These are phyloP conservation scores for Drosophila tani DNA, from an alignment of 1,140 invertebrate species.

Conservation along the genomic window DNA sequence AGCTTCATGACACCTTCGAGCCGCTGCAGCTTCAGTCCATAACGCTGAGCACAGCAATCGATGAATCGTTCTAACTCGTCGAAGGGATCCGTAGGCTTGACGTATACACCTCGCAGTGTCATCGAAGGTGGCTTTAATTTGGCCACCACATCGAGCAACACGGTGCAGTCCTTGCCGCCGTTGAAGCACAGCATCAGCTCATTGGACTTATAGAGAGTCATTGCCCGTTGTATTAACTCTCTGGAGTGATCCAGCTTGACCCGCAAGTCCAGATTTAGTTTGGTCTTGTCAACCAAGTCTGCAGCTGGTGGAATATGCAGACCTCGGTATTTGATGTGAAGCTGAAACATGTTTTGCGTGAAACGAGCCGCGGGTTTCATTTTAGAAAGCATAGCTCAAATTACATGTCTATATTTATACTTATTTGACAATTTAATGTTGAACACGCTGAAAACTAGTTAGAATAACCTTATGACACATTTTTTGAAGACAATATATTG, in stretches of 20 bases:
- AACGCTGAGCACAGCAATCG: constrained; percentile 88
- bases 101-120: constrained; percentile 89
- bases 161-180: constrained; percentile 98
- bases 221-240: constrained; percentile 23
- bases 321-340: background rate
- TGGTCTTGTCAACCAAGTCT: background rate
- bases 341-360: background rate
- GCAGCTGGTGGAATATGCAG: background rate
- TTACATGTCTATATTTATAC: background rate
- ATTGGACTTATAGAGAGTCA: constrained; percentile 86
- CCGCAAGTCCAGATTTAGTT: background rate
- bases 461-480: background rate
- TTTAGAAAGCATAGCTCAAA: background rate
- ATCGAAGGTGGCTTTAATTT: constrained; percentile 20
- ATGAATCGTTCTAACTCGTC: constrained; percentile 95
- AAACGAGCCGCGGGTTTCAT: constrained; percentile 24
- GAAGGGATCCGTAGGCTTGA: constrained; percentile 91
- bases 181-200: constrained; percentile 96
- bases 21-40: constrained; percentile 89
- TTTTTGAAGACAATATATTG: background rate
- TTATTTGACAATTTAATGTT: background rate
- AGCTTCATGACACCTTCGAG: constrained; percentile 90
- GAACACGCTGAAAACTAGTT: background rate
- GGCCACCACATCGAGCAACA: constrained; percentile 90
- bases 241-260: constrained; percentile 17